Evolutionary conservation across 2,113 vertebrate genomes (phyloP).

Genomic region (Glaucomys volans): DNA sequence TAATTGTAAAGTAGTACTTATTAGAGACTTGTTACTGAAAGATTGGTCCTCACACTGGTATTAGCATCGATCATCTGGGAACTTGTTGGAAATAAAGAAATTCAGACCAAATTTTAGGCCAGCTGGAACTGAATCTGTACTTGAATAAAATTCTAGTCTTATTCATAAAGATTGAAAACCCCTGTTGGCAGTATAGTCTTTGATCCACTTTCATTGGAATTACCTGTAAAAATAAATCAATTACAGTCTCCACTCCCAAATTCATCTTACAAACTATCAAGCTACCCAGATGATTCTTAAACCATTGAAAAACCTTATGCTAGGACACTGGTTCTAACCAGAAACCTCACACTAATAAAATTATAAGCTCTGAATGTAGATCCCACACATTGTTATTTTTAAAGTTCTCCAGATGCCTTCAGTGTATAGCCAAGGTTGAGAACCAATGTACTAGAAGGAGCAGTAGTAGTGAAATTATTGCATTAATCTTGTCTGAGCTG

Average conservation of each 20-base stretch:
- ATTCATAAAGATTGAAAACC: constrained; percentile 15
- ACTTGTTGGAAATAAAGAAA: constrained; percentile 3
- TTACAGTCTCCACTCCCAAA: neutral
- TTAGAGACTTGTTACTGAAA: neutral
- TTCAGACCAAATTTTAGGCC: neutral
- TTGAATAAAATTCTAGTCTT: neutral
- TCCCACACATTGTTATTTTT: neutral
- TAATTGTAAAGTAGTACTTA: neutral
- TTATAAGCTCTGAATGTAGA: neutral
- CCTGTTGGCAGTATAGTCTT: neutral
- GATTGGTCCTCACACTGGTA: neutral
- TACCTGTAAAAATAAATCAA: neutral
- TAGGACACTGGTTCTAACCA: neutral
- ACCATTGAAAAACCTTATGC: neutral
- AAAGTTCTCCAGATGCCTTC: neutral
- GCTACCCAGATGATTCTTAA: neutral
- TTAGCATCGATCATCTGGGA: neutral
- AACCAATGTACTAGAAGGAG: neutral
- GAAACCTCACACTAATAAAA: neutral
- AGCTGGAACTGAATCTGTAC: neutral
- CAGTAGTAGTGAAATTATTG: neutral
- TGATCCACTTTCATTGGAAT: neutral
- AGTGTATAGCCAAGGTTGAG: neutral
- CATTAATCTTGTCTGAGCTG: neutral
- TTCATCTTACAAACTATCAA: neutral